Evolutionary conservation across 2,797 vertebrate genomes (phyloP).

Genomic region (Prunella strophiata): DNA sequence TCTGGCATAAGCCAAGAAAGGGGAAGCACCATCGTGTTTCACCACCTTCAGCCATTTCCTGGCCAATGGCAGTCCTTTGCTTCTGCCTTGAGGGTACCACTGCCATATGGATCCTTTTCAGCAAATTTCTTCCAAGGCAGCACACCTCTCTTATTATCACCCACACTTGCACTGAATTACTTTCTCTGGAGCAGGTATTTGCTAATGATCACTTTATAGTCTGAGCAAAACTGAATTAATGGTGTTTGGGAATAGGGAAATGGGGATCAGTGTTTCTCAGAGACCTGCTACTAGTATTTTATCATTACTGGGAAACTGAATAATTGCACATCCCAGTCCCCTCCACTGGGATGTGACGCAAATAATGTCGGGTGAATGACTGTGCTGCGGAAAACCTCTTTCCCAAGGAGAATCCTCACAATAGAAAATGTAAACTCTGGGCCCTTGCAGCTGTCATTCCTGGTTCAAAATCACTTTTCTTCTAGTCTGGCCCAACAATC

Average conservation of each 20-base stretch:
- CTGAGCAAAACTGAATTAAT: not conserved
- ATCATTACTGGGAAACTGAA: not conserved
- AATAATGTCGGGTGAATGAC: not conserved
- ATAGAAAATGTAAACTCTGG: not conserved
- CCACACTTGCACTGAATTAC: not conserved
- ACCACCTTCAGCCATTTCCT: not conserved
- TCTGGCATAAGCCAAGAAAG: not conserved
- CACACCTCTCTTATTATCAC: not conserved
- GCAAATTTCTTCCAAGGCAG: not conserved
- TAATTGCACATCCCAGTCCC: not conserved
- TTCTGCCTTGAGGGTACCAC: not conserved
- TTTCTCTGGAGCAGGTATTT: not conserved
- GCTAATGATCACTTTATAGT: not conserved
- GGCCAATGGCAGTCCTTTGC: not conserved
- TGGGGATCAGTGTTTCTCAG: not conserved
- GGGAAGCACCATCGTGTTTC: rapidly evolving
- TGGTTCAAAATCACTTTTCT: not conserved
- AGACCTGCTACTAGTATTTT: not conserved
- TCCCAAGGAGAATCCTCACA: not conserved
- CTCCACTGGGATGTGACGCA: not conserved
- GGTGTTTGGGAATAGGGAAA: not conserved
- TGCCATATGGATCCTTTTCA: not conserved
- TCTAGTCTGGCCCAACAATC: not conserved
- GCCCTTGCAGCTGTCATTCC: not conserved
- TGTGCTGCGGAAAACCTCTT: not conserved